Base-by-base conservation (phyloP, 30 jellyfish, hydroid and myxozoan genomes). In the Aurelia sp. region DNA sequence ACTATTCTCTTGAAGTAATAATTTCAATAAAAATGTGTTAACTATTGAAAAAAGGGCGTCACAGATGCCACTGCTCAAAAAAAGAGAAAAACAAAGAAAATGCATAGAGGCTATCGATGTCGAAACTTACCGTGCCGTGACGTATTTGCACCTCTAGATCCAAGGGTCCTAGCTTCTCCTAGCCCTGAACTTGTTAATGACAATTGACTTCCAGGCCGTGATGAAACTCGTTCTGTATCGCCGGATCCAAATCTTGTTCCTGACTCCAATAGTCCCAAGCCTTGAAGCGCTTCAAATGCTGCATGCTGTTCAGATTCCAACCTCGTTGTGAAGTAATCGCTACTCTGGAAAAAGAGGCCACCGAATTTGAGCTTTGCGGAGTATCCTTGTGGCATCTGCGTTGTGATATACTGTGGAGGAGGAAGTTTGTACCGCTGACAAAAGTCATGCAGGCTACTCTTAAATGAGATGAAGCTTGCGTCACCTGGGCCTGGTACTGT, bases 221-320 rank as follows among this genome's bases (percentile, higher is more conserved):
- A 74, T 1, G 85, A 62, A 71, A 75, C 81, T 79, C 97, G 62
- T 40, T 73, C 90, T 4, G 92, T 81, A 52, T 89, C 97, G 19
- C 97, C 99, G 13, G 99, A 81, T 13, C 96, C 97, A 82, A 95
- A 95, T 48, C 79, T 65, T 11, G 90, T 97, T 11, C 91, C 81
- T 18, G 99, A 95, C 53, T 95, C 99, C 74, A 95, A 71, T 27
- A 95, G 87, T 17, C 99, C 99, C 6, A 95, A 78, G 4, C 99
- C 99, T 72, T 95, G 99, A 27, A 95, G 66, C 17, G 99, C 99
- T 65, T 95, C 99, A 63, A 89, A 95, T 2, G 99, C 99, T 0
- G 99, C 99, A 63, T 95, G 99, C 72, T 95, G 99, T 65, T 95
- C 99, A 11, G 99, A 87, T 51, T 95, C 99, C 21, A 95, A 85